phyloP scores from a whole-genome alignment of 2,888 invertebrate species.

The Spodoptera exigua region DNA sequence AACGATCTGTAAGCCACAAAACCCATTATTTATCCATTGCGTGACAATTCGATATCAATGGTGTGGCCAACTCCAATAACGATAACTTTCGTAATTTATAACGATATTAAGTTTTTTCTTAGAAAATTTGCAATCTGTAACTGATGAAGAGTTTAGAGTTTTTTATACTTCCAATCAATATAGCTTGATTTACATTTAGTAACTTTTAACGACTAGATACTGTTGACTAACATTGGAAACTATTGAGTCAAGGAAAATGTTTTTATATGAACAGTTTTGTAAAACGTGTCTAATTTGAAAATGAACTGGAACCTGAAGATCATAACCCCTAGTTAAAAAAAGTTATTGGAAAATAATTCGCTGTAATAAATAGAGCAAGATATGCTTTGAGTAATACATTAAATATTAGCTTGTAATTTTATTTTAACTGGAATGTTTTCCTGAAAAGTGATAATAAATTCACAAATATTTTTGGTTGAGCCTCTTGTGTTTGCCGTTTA shows the following conservation, averaged over 20 bases:
- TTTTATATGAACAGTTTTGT: constrained; percentile 58
- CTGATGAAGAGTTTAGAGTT: constrained; percentile 12
- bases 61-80: constrained; percentile 1
- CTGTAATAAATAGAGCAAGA: too few species aligned
- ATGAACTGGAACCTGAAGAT: constrained; percentile 16
- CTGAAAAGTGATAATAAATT: too few species aligned
- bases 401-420: too few species aligned
- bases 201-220: constrained; percentile 58
- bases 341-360: too few species aligned
- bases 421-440: too few species aligned
- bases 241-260: constrained; percentile 62
- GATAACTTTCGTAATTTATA: constrained; percentile 15
- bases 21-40: constrained; percentile 1
- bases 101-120: constrained; percentile 4
- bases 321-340: too few species aligned
- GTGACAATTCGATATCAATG: constrained; percentile 1
- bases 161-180: constrained; percentile 38
- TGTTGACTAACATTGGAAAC: constrained; percentile 67
- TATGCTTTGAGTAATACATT: too few species aligned
- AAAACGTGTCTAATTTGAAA: constrained; percentile 56
- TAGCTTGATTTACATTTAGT: constrained; percentile 61
- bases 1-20: neutral
- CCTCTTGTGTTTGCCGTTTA: too few species aligned
- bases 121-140: constrained; percentile 22
- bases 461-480: too few species aligned